A percentile compares a stretch with the other conserved stretches of the same genome.
These are phyloP conservation scores for Heliconius himera DNA, from an alignment of 1,140 invertebrate genomes.

Conservation along the genomic window DNA sequence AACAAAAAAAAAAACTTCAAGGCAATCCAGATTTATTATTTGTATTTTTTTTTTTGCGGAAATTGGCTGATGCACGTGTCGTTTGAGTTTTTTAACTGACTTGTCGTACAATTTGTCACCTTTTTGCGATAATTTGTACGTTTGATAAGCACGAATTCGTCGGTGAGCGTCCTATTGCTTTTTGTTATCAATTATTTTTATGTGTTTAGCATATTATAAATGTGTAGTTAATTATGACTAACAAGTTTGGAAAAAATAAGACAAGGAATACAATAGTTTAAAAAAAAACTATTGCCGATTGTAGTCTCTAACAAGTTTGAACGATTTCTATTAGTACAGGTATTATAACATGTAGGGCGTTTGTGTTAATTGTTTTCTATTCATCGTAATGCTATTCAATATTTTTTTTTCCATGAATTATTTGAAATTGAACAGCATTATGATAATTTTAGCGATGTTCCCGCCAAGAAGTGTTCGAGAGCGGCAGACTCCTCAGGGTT, in stretches of 20 bases:
- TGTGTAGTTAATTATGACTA: background rate
- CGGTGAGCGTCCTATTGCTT: slow-evolving; percentile 40
- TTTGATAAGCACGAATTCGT: slow-evolving; percentile 37
- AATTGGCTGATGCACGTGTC: background rate
- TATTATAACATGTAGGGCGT: background rate
- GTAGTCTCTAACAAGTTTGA: background rate
- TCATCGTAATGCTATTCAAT: slow-evolving; percentile 32
- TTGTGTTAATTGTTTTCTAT: slow-evolving; percentile 21
- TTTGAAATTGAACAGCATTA: slow-evolving; percentile 28
- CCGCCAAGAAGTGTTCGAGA: slow-evolving; percentile 56
- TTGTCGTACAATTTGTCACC: background rate
- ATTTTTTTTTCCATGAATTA: background rate
- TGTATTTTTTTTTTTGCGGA: background rate
- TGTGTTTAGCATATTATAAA: background rate
- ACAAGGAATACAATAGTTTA: background rate
- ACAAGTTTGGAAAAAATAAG: background rate
- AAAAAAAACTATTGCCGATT: background rate
- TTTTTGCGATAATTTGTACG: slow-evolving; percentile 16
- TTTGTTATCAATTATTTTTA: slow-evolving; percentile 17
- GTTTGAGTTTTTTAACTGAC: background rate
- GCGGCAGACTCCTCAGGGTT: slow-evolving; percentile 65
- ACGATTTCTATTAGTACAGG: slow-evolving; percentile 1
- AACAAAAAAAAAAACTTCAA: background rate
- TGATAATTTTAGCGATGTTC: slow-evolving; percentile 38
- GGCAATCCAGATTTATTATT: background rate